Percentiles rank a stretch among this genome's conserved stretches.
Conservation (phyloP, 1,140 invertebrate species). For the Ceratosolen fusciceps region DNA sequence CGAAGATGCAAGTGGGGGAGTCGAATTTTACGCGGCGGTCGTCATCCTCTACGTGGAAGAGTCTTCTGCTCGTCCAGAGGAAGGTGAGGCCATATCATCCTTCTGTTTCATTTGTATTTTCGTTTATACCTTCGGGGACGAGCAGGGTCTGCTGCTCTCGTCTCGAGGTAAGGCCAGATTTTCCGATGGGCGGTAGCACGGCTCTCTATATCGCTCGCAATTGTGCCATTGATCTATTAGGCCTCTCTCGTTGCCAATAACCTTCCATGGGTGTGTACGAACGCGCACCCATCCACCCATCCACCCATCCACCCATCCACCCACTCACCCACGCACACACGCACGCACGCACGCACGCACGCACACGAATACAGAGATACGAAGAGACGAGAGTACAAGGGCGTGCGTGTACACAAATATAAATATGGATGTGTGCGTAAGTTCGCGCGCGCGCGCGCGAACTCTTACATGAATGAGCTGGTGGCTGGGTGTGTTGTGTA, state of each 20-base stretch:
- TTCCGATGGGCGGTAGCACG: background rate
- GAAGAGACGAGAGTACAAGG: too few species aligned
- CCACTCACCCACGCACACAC: background rate
- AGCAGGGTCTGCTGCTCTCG: background rate
- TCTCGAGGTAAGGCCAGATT: background rate
- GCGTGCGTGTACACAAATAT: too few species aligned
- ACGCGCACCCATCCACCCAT: background rate
- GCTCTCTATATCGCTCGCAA: background rate
- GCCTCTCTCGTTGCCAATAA: background rate
- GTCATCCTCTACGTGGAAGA: background rate
- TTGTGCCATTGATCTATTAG: background rate
- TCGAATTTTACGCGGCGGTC: background rate
- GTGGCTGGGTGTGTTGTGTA: too few species aligned
- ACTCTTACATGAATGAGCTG: too few species aligned
- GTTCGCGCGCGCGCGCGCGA: too few species aligned
- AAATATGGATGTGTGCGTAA: too few species aligned
- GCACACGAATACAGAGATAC: too few species aligned
- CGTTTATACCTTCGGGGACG: background rate
- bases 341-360: too few species aligned
- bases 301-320: background rate
- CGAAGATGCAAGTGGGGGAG: background rate
- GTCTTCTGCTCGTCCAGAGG: background rate
- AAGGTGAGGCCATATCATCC: constrained; percentile 8
- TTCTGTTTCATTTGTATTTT: background rate
- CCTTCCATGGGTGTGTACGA: background rate